Base-by-base conservation (phyloP, 2,888 invertebrate genomes). In the Netelia virgata region DNA sequence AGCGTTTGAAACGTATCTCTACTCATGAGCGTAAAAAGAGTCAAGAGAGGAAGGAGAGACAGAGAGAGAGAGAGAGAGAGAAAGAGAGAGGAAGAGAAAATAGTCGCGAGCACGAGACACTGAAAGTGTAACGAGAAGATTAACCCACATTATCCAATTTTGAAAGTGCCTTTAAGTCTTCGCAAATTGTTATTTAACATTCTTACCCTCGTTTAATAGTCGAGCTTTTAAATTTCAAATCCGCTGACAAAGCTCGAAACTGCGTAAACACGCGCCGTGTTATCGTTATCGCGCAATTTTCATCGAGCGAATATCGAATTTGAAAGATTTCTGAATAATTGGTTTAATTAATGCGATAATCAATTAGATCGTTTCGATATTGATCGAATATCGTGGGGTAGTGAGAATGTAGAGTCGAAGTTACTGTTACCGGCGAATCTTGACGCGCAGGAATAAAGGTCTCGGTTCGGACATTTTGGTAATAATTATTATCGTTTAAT, bases 401-500 rank as follows among this genome's bases (percentile, higher is more conserved):
- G 1, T 6, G 36, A 36, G 36, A 36, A 36, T 14, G 23, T 53
- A 20, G 50, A 8, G 43, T 57, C 14, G 43, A 79, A 72, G 55
- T 72, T 50, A 70, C 70, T 78, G n/a, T 75, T 20, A 23, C 6
- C 20, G 41, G 59, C 16, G 47, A 23, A 16, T 23, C 23, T 23
- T 43, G 9, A 43, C 70, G 63, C 20, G 57, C 8, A 75, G 47
- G 43, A 47, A 47, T 36, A 61, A 36, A 70, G 63, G n/a, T 6
- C 43, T 11, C 36, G 28, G 68, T 20, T 14, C 41, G 64, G 64
- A 72, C 9, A 64, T 77, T 73, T 64, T 73, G 53, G 76, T 70
- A 73, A 84, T 84, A 84, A 81, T 84, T 78, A 84, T 84, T 63
- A 84, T 84, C 81, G 81, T 69, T 78, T 81, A 77, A 81, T 84